These are phyloP conservation scores for Cremastinae sp. DNA, from an alignment of 2,888 invertebrate species.

Conservation along the genomic window DNA sequence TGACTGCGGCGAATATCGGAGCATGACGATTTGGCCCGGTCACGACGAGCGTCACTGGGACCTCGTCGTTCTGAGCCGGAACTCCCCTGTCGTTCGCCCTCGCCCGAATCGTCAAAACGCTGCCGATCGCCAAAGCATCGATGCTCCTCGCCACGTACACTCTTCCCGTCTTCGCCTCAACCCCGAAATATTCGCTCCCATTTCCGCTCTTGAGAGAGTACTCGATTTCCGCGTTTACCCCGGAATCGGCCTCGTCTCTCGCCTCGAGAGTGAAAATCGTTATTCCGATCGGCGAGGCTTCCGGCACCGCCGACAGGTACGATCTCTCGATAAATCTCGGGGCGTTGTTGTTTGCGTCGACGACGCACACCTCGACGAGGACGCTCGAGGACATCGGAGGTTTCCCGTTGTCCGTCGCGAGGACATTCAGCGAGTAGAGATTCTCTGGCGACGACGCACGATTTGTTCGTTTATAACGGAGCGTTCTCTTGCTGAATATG, in stretches of 20 bases:
- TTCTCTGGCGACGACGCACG: conserved; percentile 93
- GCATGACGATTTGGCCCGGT: conserved; percentile 91
- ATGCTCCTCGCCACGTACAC: conserved; percentile 86
- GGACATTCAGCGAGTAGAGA: conserved; percentile 91
- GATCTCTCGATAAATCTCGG: conserved; percentile 90
- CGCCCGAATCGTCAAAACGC: conserved; percentile 82
- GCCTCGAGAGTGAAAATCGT: conserved; percentile 88
- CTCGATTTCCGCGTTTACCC: conserved; percentile 93
- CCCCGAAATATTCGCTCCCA: conserved; percentile 87
- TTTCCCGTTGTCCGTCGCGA: conserved; percentile 96
- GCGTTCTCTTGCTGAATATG: conserved; percentile 90
- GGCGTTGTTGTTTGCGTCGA: conserved; percentile 95
- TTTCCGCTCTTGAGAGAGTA: conserved; percentile 89
- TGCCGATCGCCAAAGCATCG: conserved; percentile 84
- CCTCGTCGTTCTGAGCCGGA: conserved; percentile 91
- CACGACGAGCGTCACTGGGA: conserved; percentile 87
- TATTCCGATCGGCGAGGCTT: conserved; percentile 87
- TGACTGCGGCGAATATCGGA: conserved; percentile 91
- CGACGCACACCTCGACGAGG: conserved; percentile 91
- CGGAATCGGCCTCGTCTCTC: conserved; percentile 90
- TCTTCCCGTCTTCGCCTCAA: conserved; percentile 92
- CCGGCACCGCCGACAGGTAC: conserved; percentile 91
- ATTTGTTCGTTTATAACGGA: conserved; percentile 91
- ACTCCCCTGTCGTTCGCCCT: conserved; percentile 93
- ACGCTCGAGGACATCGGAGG: conserved; percentile 96